Evolutionary conservation across 2,113 vertebrate species (phyloP).

Genomic region (Regulus satrapa): DNA sequence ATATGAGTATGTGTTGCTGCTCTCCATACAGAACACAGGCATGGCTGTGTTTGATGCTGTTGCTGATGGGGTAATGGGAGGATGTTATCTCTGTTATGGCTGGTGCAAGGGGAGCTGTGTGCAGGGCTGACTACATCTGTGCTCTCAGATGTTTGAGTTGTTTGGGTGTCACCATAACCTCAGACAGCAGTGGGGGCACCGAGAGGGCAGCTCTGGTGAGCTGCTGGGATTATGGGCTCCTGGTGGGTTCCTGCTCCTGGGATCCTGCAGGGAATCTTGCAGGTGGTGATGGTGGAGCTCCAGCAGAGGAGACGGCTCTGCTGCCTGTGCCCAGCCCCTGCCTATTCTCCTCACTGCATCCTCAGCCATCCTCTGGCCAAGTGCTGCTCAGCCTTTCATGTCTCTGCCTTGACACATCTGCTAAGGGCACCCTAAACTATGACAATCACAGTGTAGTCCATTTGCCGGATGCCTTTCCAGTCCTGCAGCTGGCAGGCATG

Average conservation of each 20-base stretch:
- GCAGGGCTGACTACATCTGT: accelerated
- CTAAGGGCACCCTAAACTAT: not conserved
- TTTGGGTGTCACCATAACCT: not conserved
- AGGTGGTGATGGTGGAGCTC: not conserved
- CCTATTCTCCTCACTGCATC: accelerated
- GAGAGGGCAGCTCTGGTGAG: too few species aligned
- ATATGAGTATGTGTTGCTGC: accelerated
- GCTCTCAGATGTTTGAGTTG: not conserved
- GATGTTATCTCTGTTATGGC: not conserved
- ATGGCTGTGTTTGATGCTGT: not conserved
- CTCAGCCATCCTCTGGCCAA: accelerated
- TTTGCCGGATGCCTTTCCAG: not conserved
- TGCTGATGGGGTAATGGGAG: not conserved
- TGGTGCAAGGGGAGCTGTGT: not conserved
- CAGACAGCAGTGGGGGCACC: too few species aligned
- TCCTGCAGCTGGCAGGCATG: not conserved
- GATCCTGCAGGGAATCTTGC: not conserved
- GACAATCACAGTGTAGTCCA: accelerated
- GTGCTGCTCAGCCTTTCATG: not conserved
- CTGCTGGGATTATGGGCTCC: not conserved
- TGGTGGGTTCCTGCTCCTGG: not conserved
- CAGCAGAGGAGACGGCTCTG: accelerated
- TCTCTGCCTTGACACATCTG: not conserved
- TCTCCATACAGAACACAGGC: not conserved
- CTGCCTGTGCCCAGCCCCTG: not conserved